Evolutionary conservation across 2,888 invertebrate genomes (phyloP).

Genomic region (Watsonalla binaria): DNA sequence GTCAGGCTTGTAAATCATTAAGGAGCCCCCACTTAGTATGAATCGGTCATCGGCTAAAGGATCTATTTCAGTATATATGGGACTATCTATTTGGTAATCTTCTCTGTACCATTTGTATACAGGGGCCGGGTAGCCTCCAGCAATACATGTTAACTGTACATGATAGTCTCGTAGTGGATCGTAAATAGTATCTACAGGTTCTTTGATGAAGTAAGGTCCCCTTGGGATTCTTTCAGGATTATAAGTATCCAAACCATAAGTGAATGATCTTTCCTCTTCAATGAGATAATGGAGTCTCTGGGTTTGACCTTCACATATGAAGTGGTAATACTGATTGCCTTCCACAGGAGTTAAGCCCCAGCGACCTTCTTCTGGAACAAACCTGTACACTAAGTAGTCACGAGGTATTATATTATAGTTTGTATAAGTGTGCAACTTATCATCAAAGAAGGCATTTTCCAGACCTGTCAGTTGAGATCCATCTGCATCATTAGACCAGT

Average conservation of each 20-base stretch:
- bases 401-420: conserved; percentile 76
- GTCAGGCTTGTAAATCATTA: conserved; percentile 92
- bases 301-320: conserved; percentile 93
- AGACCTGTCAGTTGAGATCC: conserved; percentile 86
- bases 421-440: conserved; percentile 57
- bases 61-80: conserved; percentile 86
- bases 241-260: conserved; percentile 90
- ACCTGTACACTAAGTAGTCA: conserved; percentile 90
- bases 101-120: conserved; percentile 94
- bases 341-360: conserved; percentile 92
- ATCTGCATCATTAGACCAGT: conserved; percentile 91
- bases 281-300: conserved; percentile 83
- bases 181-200: conserved; percentile 90
- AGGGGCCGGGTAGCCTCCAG: conserved; percentile 93
- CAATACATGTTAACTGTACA: conserved; percentile 87
- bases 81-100: conserved; percentile 88
- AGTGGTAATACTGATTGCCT: conserved; percentile 87
- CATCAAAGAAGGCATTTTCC: conserved; percentile 90
- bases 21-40: conserved; percentile 93
- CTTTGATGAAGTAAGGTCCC: conserved; percentile 93
- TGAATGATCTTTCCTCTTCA: conserved; percentile 87
- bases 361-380: conserved; percentile 82
- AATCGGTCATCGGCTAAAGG: conserved; percentile 86
- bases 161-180: conserved; percentile 89
- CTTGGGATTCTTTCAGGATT: conserved; percentile 90